These are phyloP conservation scores for Trichopria drosophilae DNA, from an alignment of 2,888 invertebrate genomes.

Conservation along the genomic window DNA sequence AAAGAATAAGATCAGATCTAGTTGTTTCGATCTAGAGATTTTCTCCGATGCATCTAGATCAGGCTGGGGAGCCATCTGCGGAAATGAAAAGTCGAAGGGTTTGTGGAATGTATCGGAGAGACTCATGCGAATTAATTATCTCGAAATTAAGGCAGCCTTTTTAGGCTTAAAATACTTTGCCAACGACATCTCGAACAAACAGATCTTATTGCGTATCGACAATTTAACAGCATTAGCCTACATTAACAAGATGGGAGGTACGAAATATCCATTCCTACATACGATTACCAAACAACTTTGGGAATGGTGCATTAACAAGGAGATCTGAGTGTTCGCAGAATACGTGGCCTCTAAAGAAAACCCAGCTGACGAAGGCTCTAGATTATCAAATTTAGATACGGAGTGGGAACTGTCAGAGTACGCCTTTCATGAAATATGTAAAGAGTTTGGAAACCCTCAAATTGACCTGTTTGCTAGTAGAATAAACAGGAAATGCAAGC, in stretches of 20 bases:
- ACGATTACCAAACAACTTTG: background rate
- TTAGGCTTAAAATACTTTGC: too few species aligned
- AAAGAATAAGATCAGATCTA: background rate
- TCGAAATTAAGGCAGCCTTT: background rate
- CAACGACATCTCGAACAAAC: background rate
- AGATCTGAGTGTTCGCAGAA: conserved; percentile 1
- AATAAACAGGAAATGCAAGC: background rate
- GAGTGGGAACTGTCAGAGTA: background rate
- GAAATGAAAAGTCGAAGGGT: background rate
- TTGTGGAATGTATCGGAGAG: background rate
- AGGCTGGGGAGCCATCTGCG: background rate
- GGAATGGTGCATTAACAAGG: too few species aligned
- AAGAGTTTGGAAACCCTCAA: too few species aligned
- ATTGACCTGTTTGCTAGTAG: background rate
- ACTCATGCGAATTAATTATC: background rate
- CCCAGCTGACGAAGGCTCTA: too few species aligned
- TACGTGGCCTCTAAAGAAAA: too few species aligned
- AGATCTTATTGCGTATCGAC: conserved; percentile 1
- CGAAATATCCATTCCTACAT: background rate
- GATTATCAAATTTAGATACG: too few species aligned
- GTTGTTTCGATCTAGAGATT: background rate
- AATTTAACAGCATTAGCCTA: background rate
- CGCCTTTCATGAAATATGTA: background rate
- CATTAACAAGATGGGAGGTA: too few species aligned
- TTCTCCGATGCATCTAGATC: background rate